Evolutionary conservation across 37 sponge, comb jelly and placozoan species (phyloP).

Genomic region (Chondrosia reniformis): DNA sequence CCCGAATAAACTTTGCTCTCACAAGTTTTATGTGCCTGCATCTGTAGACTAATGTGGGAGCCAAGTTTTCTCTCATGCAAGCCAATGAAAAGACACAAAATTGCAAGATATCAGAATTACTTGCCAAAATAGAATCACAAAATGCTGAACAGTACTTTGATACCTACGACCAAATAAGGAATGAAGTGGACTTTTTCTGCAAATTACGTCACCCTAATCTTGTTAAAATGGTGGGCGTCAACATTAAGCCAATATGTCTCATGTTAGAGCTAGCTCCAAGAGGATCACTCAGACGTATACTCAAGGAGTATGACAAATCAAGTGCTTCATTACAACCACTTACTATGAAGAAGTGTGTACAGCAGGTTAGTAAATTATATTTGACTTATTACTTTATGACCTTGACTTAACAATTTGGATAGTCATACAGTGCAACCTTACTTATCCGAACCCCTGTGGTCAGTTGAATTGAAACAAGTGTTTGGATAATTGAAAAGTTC

Average conservation of each 20-base stretch:
- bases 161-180: slow-evolving; percentile 52
- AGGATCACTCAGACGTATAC: slow-evolving; percentile 40
- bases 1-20: too few relatives aligned
- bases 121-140: background rate
- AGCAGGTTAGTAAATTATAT: slow-evolving; percentile 51
- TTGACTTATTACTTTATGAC: too few relatives aligned
- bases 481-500: too few relatives aligned
- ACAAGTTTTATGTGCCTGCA: too few relatives aligned
- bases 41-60: too few relatives aligned
- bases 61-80: slow-evolving; percentile 54
- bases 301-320: slow-evolving; percentile 63
- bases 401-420: too few relatives aligned
- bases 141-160: background rate
- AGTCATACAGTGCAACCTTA: too few relatives aligned
- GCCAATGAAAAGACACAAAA: background rate
- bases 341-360: slow-evolving; percentile 48
- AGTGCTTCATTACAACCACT: slow-evolving; percentile 45
- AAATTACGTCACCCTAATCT: slow-evolving; percentile 49
- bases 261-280: slow-evolving; percentile 82
- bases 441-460: too few relatives aligned
- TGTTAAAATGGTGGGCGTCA: slow-evolving; percentile 34
- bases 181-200: slow-evolving; percentile 67
- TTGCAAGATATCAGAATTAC: background rate
- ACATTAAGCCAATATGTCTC: slow-evolving; percentile 32
- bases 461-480: too few relatives aligned